A percentile compares a stretch with the other conserved stretches of the same genome.
These are phyloP conservation scores for Macaca fascicularis DNA, from an alignment of 2,113 vertebrate species.

Conservation along the genomic window DNA sequence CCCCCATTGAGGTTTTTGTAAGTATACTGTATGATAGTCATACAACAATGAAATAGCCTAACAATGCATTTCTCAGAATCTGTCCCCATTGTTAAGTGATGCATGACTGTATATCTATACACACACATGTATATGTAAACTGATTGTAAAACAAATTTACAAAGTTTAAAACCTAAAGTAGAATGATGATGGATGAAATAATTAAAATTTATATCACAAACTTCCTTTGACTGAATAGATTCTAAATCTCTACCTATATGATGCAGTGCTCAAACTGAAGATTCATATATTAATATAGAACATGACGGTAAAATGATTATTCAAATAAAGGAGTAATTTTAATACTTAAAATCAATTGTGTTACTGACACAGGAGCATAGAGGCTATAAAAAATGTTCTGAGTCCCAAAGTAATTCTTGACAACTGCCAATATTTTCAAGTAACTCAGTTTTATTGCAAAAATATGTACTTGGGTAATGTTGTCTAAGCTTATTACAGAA, in stretches of 20 bases:
- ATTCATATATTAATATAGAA: slow-evolving; percentile 1
- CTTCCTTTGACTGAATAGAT: not conserved
- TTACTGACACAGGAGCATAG: not conserved
- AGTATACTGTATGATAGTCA: not conserved
- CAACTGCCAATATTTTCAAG: slow-evolving; percentile 10
- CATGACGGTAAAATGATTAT: not conserved
- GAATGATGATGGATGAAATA: not conserved
- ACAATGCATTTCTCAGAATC: not conserved
- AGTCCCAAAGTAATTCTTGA: not conserved
- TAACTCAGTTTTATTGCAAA: not conserved
- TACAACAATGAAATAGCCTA: not conserved
- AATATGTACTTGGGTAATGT: not conserved
- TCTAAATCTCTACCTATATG: not conserved
- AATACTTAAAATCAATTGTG: slow-evolving; percentile 43
- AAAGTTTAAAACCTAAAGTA: not conserved
- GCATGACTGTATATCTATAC: not conserved
- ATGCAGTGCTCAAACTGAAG: not conserved
- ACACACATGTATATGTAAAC: not conserved
- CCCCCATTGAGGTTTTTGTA: not conserved
- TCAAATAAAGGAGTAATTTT: not conserved
- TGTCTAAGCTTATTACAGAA: not conserved
- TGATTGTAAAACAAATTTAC: not conserved
- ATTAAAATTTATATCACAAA: not conserved
- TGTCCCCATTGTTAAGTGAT: not conserved
- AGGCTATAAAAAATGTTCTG: slow-evolving; percentile 13